A percentile compares a stretch with the other conserved stretches of the same genome.
phyloP scores from a whole-genome alignment of 2,797 vertebrate species.

The Schizopygopsis malacanthus region DNA sequence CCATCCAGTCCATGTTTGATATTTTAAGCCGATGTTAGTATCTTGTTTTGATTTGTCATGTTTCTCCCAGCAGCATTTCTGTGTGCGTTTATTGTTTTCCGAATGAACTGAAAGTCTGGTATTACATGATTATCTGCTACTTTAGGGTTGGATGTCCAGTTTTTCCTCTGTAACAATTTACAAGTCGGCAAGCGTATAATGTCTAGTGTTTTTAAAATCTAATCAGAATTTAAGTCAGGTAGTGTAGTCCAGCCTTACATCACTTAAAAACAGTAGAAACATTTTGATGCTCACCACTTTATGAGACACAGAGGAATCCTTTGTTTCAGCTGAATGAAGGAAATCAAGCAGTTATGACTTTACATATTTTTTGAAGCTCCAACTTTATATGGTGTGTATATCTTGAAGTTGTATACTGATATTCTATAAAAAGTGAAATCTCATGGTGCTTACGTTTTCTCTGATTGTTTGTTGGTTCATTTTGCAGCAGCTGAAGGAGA shows the following conservation, averaged over 20 bases:
- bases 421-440: conserved; percentile 7
- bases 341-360: conserved; percentile 25
- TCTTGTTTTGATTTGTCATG: not conserved
- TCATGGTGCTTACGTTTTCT: conserved; percentile 27
- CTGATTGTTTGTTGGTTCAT: conserved; percentile 58
- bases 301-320: conserved; percentile 47
- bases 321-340: conserved; percentile 40
- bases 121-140: not conserved
- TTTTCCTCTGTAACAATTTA: no score
- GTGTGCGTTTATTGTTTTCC: not conserved
- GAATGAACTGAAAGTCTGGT: not conserved
- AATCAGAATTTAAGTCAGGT: no score
- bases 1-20: not conserved
- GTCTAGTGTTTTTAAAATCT: no score
- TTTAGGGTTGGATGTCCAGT: no score
- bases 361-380: not conserved
- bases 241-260: not conserved
- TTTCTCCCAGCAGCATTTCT: not conserved
- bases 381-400: not conserved
- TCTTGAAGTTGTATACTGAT: not conserved
- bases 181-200: no score
- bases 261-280: not conserved
- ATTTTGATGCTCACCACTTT: conserved; percentile 47
- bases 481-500: conserved; percentile 83
- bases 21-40: not conserved